Percentiles rank a stretch among this genome's conserved stretches.
Evolutionary conservation across 2,113 vertebrate species (phyloP).

Genomic region (Chaetodon auriga): DNA sequence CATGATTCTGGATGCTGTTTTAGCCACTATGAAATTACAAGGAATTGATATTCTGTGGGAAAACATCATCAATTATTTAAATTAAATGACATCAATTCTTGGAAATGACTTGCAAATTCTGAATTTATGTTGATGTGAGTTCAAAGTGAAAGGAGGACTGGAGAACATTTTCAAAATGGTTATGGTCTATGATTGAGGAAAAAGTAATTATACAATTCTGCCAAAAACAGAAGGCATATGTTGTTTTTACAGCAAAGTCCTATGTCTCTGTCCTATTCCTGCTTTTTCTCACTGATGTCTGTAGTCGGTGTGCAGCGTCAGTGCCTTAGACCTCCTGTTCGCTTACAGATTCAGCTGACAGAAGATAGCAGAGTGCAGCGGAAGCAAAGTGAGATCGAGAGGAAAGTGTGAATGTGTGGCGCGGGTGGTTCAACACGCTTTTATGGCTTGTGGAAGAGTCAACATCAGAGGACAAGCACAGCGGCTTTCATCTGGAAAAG

Average conservation of each 20-base stretch:
- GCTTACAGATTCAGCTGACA: conserved; percentile 48
- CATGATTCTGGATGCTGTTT: background rate
- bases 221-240: background rate
- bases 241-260: background rate
- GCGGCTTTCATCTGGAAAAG: conserved; percentile 60
- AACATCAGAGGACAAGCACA: conserved; percentile 44
- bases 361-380: conserved; percentile 14
- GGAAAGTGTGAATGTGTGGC: conserved; percentile 42
- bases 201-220: background rate
- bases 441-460: conserved; percentile 48
- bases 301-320: conserved; percentile 2
- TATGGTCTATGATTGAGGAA: no score
- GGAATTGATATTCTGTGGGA: background rate
- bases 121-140: background rate
- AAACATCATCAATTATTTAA: background rate
- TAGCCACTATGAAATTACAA: background rate
- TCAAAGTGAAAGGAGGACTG: background rate
- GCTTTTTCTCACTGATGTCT: conserved; percentile 1
- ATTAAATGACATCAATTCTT: background rate
- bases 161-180: background rate
- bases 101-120: background rate
- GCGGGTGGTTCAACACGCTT: conserved; percentile 38
- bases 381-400: conserved; percentile 32
- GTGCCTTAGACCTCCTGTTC: conserved; percentile 23
- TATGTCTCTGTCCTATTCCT: background rate